Evolutionary conservation across 2,113 vertebrate species (phyloP), one percentile per base, ranked within the genome.

Genomic region (Ictalurus furcatus): DNA sequence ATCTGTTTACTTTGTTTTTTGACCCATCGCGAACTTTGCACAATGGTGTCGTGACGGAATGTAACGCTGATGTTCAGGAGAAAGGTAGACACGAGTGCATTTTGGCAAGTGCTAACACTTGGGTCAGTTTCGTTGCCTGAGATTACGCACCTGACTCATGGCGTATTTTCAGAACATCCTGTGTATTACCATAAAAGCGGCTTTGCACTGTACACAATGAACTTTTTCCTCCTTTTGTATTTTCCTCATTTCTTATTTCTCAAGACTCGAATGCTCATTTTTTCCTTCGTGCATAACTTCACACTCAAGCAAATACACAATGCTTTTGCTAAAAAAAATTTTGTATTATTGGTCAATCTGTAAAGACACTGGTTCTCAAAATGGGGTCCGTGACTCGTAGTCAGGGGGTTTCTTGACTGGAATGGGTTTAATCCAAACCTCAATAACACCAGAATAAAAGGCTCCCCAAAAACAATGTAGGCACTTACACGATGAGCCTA

Each of bases 171-270:
- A 40, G 69, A 59, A 86, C 69, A 85, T 69, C 84, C 63, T 83
- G 56, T 83, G 30, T 83, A 40, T 83, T 83, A 61, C 54, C 34
- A 83, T 61, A 61, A 83, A 61, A 61, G 58, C 58, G 28, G 81
- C 58, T 40, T 84, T 84, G 58, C 58, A 84, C 58, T 84, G 30
- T 14, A 84, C 19, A 67, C 76, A 67, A 52, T 44, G 28, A 67
- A 56, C 17, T 28, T 56, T 67, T 88, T 88, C 44, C 37, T 88
- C 30, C 48, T 82, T 56, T 71, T 87, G 67, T 86, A 74, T 79
- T 81, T 81, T 81, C 78, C 78, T 81, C 2, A 0, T 30, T 81
- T 56, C 65, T 71, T 23, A 56, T 12, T 48, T 84, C 37, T 44
- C 17, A 67, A 30, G 61, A 84, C 4, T 74, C 3, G 4, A 48